These are phyloP conservation scores for Caenorhabditis remanei DNA, from an alignment of 1,140 invertebrate species.

Conservation along the genomic window DNA sequence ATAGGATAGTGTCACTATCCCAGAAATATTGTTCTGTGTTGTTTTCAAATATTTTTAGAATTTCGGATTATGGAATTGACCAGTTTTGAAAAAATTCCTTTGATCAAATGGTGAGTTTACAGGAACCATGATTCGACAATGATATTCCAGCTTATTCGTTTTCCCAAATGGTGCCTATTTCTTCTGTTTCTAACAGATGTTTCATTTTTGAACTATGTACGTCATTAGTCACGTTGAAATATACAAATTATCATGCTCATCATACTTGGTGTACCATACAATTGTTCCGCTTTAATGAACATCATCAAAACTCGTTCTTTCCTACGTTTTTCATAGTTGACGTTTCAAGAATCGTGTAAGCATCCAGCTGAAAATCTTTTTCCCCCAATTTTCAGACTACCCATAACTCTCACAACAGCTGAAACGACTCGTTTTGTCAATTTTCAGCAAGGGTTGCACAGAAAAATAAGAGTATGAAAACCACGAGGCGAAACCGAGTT, in stretches of 20 bases:
- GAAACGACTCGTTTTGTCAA: neutral
- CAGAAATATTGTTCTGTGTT: too few species aligned
- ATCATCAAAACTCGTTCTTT: too few species aligned
- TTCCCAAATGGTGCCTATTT: too few species aligned
- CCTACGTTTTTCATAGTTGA: neutral
- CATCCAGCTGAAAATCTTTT: neutral
- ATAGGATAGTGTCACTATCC: too few species aligned
- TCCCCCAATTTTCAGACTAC: slow-evolving; percentile 2
- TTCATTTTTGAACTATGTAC: too few species aligned
- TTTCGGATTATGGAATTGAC: neutral
- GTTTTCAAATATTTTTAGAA: neutral
- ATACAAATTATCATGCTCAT: too few species aligned
- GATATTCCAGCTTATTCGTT: too few species aligned
- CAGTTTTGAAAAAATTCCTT: neutral
- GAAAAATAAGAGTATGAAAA: neutral
- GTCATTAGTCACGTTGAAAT: too few species aligned
- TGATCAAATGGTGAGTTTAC: neutral
- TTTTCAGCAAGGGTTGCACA: neutral
- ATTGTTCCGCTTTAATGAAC: neutral
- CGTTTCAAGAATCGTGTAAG: neutral
- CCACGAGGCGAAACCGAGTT: neutral
- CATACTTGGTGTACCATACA: too few species aligned
- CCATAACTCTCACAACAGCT: neutral
- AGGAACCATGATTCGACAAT: too few species aligned
- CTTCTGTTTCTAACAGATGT: too few species aligned